Conservation (phyloP, 1,140 invertebrate genomes). For the Achroia grisella region DNA sequence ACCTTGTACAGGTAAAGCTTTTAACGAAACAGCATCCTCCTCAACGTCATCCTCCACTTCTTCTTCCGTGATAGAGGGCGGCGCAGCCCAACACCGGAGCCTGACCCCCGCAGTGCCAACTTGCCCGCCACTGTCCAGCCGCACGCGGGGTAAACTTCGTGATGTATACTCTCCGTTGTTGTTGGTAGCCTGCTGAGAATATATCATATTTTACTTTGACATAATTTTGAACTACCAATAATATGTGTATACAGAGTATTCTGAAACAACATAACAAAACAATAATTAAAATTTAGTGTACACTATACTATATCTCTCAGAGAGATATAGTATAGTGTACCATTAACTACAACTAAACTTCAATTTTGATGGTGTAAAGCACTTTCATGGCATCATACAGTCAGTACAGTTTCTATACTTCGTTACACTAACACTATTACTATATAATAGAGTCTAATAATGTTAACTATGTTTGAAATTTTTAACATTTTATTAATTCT, state of each 20-base stretch:
- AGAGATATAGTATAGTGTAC: not conserved
- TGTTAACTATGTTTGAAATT: no score
- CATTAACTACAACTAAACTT: no score
- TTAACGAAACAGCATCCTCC: constrained; percentile 57
- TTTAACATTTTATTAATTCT: no score
- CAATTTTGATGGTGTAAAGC: no score
- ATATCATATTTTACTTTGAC: constrained; percentile 6
- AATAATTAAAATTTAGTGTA: constrained; percentile 1
- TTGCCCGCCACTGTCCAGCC: constrained; percentile 80
- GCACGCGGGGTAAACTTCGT: constrained; percentile 76
- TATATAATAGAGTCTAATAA: no score
- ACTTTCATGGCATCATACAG: no score
- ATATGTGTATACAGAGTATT: no score
- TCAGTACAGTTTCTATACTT: no score
- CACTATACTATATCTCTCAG: not conserved
- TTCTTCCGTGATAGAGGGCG: constrained; percentile 81
- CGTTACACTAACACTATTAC: no score
- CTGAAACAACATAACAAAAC: no score
- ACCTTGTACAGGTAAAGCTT: constrained; percentile 55
- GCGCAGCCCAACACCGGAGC: constrained; percentile 75
- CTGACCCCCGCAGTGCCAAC: constrained; percentile 76
- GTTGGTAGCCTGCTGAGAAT: constrained; percentile 31
- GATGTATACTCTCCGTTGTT: constrained; percentile 57
- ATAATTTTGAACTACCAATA: no score
- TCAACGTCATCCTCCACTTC: constrained; percentile 75